phyloP scores from a whole-genome alignment of 2,113 vertebrate genomes.

The Ctenomys sociabilis region DNA sequence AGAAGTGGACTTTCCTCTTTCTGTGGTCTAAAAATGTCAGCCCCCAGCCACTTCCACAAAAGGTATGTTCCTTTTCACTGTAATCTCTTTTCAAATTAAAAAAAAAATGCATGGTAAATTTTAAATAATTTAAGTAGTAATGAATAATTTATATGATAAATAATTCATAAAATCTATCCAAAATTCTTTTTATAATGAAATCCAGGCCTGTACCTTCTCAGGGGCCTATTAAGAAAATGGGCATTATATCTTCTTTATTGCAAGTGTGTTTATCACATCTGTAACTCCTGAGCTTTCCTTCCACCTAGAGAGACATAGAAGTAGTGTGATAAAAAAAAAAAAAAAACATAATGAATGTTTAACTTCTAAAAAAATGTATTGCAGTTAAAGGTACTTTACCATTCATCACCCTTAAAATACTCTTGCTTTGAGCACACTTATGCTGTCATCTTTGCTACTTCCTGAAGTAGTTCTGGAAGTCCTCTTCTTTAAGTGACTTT shows the following conservation, averaged over 20 bases:
- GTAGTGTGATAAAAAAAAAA: no score
- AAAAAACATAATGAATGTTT: not conserved
- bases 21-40: not conserved
- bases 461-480: not conserved
- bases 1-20: not conserved
- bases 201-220: not conserved
- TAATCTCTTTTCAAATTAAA: not conserved
- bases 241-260: not conserved
- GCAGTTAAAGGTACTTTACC: not conserved
- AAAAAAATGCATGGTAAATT: not conserved
- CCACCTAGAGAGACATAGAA: not conserved
- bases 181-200: not conserved
- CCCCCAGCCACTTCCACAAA: not conserved
- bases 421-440: not conserved
- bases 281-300: not conserved
- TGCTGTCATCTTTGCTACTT: not conserved
- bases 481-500: not conserved
- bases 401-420: not conserved
- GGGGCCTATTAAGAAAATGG: not conserved
- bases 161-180: constrained; percentile 10
- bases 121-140: constrained; percentile 41
- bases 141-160: not conserved
- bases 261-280: not conserved
- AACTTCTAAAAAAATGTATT: not conserved
- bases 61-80: not conserved